phyloP scores from a whole-genome alignment of 2,113 vertebrate species.

The Chunga burmeisteri region DNA sequence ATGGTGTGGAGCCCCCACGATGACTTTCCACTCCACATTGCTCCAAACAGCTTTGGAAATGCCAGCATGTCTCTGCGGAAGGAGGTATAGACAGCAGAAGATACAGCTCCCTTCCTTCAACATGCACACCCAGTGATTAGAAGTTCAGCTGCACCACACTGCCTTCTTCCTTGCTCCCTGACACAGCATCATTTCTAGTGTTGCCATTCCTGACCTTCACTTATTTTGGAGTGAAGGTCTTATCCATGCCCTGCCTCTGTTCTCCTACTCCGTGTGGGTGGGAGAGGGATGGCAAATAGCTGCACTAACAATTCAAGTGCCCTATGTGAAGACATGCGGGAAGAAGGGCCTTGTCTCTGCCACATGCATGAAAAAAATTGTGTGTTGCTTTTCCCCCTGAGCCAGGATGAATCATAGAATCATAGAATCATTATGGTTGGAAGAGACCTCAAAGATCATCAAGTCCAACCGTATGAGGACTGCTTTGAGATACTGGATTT shows the following conservation, averaged over 20 bases:
- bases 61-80: neutral
- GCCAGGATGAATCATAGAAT: neutral
- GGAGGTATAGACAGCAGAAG: neutral
- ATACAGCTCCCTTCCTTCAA: neutral
- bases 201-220: neutral
- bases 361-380: neutral
- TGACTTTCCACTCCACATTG: neutral
- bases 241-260: neutral
- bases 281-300: neutral
- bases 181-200: neutral
- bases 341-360: neutral
- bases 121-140: neutral
- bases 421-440: too few relatives aligned
- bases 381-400: neutral
- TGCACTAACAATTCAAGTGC: neutral
- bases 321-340: neutral
- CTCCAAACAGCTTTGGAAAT: neutral
- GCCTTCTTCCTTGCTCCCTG: neutral
- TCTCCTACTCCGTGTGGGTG: fast-evolving
- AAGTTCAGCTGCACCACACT: fast-evolving
- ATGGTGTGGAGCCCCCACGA: fast-evolving
- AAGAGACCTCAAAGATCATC: too few relatives aligned
- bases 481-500: neutral
- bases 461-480: neutral
- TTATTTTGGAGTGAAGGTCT: neutral